Percentiles rank a stretch among this genome's conserved stretches.
These are phyloP conservation scores for Steatornis caripensis DNA, from an alignment of 2,113 vertebrate species.

Conservation along the genomic window DNA sequence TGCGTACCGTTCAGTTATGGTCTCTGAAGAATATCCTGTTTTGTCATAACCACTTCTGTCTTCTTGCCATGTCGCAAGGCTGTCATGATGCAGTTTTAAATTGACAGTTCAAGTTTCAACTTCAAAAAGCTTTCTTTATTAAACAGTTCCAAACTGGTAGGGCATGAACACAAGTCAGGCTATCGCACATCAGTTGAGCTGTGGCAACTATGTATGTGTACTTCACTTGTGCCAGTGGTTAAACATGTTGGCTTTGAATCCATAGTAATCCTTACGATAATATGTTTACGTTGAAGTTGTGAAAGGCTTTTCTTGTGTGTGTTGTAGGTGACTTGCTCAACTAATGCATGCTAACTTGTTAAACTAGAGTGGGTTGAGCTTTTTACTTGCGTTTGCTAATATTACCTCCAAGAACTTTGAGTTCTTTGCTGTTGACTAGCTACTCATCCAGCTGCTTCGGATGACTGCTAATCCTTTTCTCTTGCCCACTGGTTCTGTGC, in stretches of 20 bases:
- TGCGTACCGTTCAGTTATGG: background rate
- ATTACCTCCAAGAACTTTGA: background rate
- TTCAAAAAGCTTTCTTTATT: background rate
- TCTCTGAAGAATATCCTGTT: background rate
- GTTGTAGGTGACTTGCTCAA: background rate
- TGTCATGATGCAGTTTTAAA: background rate
- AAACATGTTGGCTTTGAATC: background rate
- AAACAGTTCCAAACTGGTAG: background rate
- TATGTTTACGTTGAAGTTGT: background rate
- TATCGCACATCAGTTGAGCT: background rate
- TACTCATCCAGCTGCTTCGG: background rate
- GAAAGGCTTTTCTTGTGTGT: background rate
- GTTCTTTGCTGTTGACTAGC: background rate
- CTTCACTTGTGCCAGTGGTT: background rate
- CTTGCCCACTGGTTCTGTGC: background rate
- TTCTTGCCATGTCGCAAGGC: background rate
- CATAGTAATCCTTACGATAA: background rate
- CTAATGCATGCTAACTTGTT: background rate
- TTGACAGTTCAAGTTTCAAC: background rate
- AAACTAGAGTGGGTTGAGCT: background rate
- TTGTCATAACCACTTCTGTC: background rate
- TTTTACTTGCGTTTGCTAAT: background rate
- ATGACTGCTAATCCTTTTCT: background rate
- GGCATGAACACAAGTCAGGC: background rate
- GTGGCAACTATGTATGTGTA: background rate